Conservation (phyloP, 2,888 invertebrate species). For the Podotricha telesiphe region DNA sequence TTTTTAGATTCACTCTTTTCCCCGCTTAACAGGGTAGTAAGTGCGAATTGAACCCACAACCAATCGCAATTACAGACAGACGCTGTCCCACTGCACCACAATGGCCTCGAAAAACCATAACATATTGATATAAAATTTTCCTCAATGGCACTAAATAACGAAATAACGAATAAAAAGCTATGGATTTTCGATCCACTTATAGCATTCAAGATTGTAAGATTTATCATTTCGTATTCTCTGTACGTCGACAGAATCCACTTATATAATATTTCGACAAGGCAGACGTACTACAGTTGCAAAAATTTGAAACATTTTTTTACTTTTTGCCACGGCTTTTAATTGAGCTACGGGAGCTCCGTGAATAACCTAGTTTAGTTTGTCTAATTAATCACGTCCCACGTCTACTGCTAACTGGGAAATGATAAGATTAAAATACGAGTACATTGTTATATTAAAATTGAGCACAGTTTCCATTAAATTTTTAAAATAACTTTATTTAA, state of each 20-base stretch:
- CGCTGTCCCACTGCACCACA: no score
- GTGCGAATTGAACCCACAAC: no score
- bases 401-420: slow-evolving; percentile 28
- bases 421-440: slow-evolving; percentile 34
- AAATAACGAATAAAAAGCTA: no score
- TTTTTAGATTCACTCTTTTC: no score
- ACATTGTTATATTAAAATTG: not conserved
- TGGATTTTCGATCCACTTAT: not conserved
- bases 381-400: slow-evolving; percentile 42
- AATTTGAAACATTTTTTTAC: not conserved
- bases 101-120: no score
- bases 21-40: no score
- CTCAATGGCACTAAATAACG: no score
- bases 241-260: not conserved
- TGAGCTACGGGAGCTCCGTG: slow-evolving; percentile 32
- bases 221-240: slow-evolving; percentile 7
- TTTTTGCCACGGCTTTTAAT: slow-evolving; percentile 17
- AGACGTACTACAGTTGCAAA: not conserved
- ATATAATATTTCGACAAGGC: slow-evolving; percentile 8
- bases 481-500: not conserved
- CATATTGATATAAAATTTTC: no score
- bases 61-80: no score
- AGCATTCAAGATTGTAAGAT: not conserved
- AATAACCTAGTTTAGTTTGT: slow-evolving; percentile 36
- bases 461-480: not conserved